Conservation (phyloP, 1,140 invertebrate species). For the Nephila pilipes region DNA sequence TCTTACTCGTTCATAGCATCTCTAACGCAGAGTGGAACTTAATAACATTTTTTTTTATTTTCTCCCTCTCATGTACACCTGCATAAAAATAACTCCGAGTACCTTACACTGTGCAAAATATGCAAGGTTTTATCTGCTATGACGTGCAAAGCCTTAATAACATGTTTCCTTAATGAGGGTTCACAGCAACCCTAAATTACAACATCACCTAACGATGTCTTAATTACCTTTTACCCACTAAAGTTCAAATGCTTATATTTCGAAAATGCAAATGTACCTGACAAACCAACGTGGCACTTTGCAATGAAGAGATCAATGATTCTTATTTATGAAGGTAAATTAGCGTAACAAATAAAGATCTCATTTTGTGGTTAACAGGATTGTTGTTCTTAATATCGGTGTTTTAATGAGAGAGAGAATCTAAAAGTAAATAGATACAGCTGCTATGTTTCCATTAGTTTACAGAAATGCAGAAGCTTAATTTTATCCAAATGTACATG, state of each 20-base stretch:
- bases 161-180: constrained; percentile 59
- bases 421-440: no score
- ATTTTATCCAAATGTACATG: no score
- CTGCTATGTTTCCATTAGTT: no score
- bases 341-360: not conserved
- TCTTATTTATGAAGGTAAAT: constrained; percentile 29
- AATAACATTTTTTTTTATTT: not conserved
- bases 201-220: constrained; percentile 74
- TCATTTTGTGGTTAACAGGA: not conserved
- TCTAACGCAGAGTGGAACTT: not conserved
- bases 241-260: constrained; percentile 65
- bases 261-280: constrained; percentile 66
- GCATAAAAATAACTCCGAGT: not conserved
- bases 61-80: not conserved
- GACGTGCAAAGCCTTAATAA: constrained; percentile 53
- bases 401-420: not conserved
- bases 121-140: constrained; percentile 38
- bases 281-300: constrained; percentile 35
- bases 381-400: not conserved
- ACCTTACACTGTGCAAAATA: not conserved
- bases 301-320: constrained; percentile 55
- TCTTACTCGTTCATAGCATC: not conserved
- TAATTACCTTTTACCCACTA: constrained; percentile 71
- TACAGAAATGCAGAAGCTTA: no score
- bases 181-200: constrained; percentile 68